phyloP scores from a whole-genome alignment of 1,140 invertebrate species.

The Monomorium pharaonis region DNA sequence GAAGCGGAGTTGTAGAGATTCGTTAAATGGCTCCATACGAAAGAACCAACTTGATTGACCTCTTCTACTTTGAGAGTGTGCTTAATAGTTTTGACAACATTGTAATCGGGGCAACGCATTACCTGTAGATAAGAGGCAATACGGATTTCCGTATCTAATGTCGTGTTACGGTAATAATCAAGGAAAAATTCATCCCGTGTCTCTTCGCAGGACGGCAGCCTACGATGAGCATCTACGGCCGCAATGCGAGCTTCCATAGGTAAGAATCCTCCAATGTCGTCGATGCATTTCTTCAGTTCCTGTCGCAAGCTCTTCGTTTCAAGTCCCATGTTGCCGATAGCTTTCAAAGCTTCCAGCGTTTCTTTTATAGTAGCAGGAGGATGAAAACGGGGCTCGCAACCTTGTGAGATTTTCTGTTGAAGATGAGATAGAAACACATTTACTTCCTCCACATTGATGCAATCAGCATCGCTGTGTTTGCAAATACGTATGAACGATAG shows the following conservation, averaged over 20 bases:
- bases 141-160: conserved; percentile 92
- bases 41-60: conserved; percentile 97
- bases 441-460: conserved; percentile 80
- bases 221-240: conserved; percentile 90
- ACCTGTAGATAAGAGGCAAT: conserved; percentile 95
- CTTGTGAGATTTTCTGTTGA: conserved; percentile 83
- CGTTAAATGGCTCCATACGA: conserved; percentile 96
- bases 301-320: conserved; percentile 87
- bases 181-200: conserved; percentile 88
- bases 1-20: conserved; percentile 94
- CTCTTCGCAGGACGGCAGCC: conserved; percentile 87
- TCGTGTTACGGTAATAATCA: conserved; percentile 89
- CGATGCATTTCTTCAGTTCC: conserved; percentile 87
- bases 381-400: conserved; percentile 81
- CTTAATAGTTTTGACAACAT: conserved; percentile 90
- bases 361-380: conserved; percentile 71
- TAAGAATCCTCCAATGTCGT: conserved; percentile 85
- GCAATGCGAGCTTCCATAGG: conserved; percentile 88
- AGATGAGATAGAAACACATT: conserved; percentile 84
- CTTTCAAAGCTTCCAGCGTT: conserved; percentile 92
- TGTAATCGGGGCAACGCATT: conserved; percentile 94
- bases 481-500: conserved; percentile 91
- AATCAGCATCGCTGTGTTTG: conserved; percentile 83
- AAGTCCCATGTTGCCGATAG: conserved; percentile 94
- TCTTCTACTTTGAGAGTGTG: conserved; percentile 90